phyloP scores from a whole-genome alignment of 2,797 vertebrate species.

The Darevskia mixta region DNA sequence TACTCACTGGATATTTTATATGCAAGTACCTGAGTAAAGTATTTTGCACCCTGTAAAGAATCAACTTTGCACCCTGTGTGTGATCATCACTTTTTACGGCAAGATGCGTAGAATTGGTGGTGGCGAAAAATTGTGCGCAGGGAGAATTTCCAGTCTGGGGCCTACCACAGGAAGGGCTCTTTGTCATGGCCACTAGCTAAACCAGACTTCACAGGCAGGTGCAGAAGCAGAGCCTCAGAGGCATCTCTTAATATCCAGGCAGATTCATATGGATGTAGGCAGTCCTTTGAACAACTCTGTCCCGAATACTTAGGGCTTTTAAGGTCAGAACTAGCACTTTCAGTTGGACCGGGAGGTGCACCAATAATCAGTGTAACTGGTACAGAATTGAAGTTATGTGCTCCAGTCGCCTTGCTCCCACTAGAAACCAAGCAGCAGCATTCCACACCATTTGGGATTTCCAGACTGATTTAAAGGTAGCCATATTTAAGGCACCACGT shows the following conservation, averaged over 20 bases:
- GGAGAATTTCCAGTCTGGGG: neutral
- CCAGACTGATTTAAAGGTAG: too few relatives aligned
- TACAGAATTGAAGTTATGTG: neutral
- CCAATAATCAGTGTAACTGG: neutral
- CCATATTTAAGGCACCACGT: too few relatives aligned
- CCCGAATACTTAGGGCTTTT: neutral
- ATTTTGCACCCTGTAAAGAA: neutral
- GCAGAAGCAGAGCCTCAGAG: neutral
- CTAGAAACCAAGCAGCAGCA: neutral
- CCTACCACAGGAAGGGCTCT: neutral
- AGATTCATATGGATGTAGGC: neutral
- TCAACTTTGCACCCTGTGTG: neutral
- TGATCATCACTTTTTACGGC: neutral
- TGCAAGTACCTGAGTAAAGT: neutral
- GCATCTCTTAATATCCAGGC: neutral
- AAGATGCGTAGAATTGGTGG: neutral
- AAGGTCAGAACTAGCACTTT: neutral
- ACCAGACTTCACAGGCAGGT: neutral
- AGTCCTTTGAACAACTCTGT: neutral
- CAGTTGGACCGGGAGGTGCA: neutral
- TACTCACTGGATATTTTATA: neutral
- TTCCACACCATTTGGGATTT: neutral
- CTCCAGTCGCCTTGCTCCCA: neutral
- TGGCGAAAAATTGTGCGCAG: too few relatives aligned
- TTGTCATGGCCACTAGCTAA: neutral